A percentile compares a stretch with the other conserved stretches of the same genome.
Conservation (phyloP, 2,888 invertebrate species). For the Tenthredo amoena region DNA sequence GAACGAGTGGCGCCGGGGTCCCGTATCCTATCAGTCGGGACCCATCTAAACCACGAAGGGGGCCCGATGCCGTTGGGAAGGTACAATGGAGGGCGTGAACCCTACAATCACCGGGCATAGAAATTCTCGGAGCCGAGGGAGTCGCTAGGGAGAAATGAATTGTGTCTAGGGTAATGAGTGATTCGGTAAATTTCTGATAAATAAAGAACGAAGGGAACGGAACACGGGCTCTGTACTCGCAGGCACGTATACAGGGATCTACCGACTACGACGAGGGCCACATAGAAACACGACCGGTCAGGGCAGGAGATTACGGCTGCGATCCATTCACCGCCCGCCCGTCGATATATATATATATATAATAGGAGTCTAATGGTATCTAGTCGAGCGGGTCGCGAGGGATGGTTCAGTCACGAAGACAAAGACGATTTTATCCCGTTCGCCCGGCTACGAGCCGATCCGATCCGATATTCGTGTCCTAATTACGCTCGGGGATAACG, state of each 20-base stretch:
- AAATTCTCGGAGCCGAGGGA: conserved; percentile 48
- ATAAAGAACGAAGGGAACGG: conserved; percentile 29
- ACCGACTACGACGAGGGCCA: background rate
- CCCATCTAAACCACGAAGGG: conserved; percentile 54
- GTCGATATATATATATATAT: conserved; percentile 33
- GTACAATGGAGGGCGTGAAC: conserved; percentile 55
- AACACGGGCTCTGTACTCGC: background rate
- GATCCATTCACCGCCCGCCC: background rate
- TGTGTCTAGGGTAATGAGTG: conserved; percentile 55
- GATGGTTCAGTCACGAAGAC: conserved; percentile 20
- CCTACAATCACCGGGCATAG: conserved; percentile 54
- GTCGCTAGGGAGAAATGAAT: conserved; percentile 49
- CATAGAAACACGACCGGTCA: conserved; percentile 3
- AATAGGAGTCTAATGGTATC: conserved; percentile 38
- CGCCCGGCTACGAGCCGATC: background rate
- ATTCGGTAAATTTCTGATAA: conserved; percentile 55
- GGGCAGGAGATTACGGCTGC: conserved; percentile 17
- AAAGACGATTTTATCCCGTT: conserved; percentile 32
- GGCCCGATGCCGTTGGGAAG: conserved; percentile 34
- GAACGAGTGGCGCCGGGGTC: conserved; percentile 53
- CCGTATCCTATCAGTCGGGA: conserved; percentile 51
- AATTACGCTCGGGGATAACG: background rate
- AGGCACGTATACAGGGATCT: background rate
- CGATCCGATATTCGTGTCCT: background rate
- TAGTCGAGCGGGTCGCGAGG: conserved; percentile 15